Evolutionary conservation across 2,797 vertebrate species (phyloP), one percentile per base, ranked within the genome.

Genomic region (Hippoglossus hippoglossus): DNA sequence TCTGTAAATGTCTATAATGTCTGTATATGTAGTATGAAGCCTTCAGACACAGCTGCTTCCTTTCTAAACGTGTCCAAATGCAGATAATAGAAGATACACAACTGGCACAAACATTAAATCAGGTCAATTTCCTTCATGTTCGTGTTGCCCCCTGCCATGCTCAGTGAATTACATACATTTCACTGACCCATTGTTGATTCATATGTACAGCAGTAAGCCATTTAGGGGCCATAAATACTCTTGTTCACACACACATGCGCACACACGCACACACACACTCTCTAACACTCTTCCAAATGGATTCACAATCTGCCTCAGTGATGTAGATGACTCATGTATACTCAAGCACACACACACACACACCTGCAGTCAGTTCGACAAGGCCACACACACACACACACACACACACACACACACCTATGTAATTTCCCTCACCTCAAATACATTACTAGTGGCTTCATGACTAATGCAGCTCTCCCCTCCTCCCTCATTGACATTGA

Each of bases 401-500:
- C 15, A 47, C 55, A 26, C 51, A 65, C 53, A 49, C 71, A 56
- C 31, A 0, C 9, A 50, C 28, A 56, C 57, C 4, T 4, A 47
- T 58, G 50, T 52, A 67, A 57, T 73, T 77, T 59, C 77, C 22
- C 67, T 58, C 26, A 54, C 69, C 66, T 82, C 44, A 59, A 60
- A 77, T 80, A 68, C 76, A 90, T 86, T 82, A 84, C 77, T 15
- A 36, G 59, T 72, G 77, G 77, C 71, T 84, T 77, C 39, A 71
- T 88, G 82, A 88, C 75, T 82, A 83, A 89, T 90, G 71, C 51
- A 50, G 59, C 53, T 54, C 77, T 81, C 67, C 71, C 74, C 60
- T 73, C 70, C 76, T 77, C 61, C 66, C 49, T 56, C 19, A 52
- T 59, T 31, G 39, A 71, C 31, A 16, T 55, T 75, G 47, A 81